A percentile compares a stretch with the other conserved stretches of the same genome.
phyloP scores from a whole-genome alignment of 1,140 invertebrate genomes.

The Bradysia coprophila region DNA sequence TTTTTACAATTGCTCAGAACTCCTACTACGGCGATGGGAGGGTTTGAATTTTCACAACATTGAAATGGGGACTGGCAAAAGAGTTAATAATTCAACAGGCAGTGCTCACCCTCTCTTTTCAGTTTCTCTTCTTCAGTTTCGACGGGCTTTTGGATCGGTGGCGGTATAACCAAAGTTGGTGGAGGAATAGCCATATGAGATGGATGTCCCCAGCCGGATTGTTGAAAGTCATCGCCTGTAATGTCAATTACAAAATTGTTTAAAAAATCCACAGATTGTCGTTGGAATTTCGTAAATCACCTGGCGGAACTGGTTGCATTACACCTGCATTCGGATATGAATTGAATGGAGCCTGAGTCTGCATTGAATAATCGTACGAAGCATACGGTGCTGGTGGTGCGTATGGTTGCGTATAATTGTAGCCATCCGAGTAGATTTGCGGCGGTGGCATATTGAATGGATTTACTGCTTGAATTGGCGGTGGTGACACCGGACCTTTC shows the following conservation, averaged over 20 bases:
- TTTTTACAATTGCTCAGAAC: constrained; percentile 1
- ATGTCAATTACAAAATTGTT: not conserved
- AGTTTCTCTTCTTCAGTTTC: not conserved
- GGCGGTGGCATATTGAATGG: constrained; percentile 11
- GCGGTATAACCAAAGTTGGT: not conserved
- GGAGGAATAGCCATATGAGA: constrained; percentile 4
- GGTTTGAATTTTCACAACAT: not conserved
- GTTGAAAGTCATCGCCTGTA: constrained; percentile 1
- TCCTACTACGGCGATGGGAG: not conserved
- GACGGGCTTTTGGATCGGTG: not conserved
- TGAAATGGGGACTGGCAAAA: not conserved
- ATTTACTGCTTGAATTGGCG: constrained; percentile 1
- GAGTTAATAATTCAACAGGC: not conserved
- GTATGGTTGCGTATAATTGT: constrained; percentile 3
- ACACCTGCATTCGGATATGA: constrained; percentile 1
- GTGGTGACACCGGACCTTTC: constrained; percentile 14
- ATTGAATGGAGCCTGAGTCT: constrained; percentile 8
- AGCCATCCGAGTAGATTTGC: constrained; percentile 9
- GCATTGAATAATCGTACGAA: constrained; percentile 3
- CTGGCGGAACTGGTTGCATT: constrained; percentile 7
- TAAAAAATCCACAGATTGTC: constrained; percentile 7
- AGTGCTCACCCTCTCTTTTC: not conserved
- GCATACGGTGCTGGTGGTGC: not conserved
- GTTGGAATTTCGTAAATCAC: constrained; percentile 11
- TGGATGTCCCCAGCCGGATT: constrained; percentile 7